These are phyloP conservation scores for Ichneumoninae sp. DNA, from an alignment of 2,888 invertebrate genomes.

Conservation along the genomic window DNA sequence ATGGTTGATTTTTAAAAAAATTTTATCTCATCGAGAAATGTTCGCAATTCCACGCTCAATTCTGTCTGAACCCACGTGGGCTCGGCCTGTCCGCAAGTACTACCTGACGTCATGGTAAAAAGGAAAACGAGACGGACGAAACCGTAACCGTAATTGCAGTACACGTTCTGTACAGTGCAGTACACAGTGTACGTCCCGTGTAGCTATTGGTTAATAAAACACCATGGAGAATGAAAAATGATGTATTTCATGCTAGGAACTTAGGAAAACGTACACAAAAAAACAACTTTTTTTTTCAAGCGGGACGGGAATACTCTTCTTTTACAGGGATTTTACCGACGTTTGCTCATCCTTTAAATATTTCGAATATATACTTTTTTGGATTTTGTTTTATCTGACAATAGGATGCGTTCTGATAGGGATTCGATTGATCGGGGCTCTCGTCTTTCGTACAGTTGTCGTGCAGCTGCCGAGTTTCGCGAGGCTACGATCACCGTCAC, in stretches of 20 bases:
- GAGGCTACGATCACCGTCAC: background rate
- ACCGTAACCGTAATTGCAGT: too few species aligned
- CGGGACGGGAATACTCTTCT: background rate
- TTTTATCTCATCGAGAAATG: too few species aligned
- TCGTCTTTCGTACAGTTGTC: conserved; percentile 21
- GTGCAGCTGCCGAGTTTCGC: conserved; percentile 2
- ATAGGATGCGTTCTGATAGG: conserved; percentile 40
- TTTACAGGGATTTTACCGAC: conserved; percentile 1
- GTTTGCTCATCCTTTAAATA: background rate
- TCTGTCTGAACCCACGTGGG: too few species aligned
- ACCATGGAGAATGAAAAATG: conserved; percentile 8
- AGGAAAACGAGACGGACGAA: background rate
- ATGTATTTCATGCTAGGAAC: conserved; percentile 28
- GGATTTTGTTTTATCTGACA: background rate
- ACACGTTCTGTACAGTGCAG: too few species aligned
- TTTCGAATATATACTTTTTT: background rate
- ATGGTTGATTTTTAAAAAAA: too few species aligned
- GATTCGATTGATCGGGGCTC: conserved; percentile 47
- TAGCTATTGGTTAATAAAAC: conserved; percentile 14
- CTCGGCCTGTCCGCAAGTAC: too few species aligned
- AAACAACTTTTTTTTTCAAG: background rate
- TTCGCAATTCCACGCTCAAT: too few species aligned
- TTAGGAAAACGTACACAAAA: background rate
- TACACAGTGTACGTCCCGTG: background rate
- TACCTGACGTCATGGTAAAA: background rate